These are phyloP conservation scores for Tamias sibiricus DNA, from an alignment of 2,113 vertebrate species.

Conservation along the genomic window DNA sequence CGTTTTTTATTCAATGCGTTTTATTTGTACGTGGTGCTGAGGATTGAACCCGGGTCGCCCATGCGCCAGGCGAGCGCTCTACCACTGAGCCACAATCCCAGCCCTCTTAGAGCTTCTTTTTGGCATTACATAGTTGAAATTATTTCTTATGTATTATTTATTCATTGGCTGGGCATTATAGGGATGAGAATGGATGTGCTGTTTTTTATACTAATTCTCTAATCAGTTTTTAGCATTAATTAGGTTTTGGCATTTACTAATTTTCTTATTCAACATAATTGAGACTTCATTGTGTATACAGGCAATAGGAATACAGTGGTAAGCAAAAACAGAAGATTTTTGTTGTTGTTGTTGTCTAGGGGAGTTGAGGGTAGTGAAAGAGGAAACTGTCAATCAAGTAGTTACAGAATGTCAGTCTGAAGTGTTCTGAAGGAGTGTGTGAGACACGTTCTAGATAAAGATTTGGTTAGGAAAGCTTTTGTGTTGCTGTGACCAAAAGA, in stretches of 20 bases:
- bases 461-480: background rate
- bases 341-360: too few species aligned
- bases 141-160: background rate
- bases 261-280: background rate
- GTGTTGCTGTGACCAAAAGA: too few species aligned
- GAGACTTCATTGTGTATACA: background rate
- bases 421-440: background rate
- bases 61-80: too few species aligned
- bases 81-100: too few species aligned
- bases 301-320: background rate
- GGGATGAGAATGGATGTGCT: background rate
- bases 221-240: background rate
- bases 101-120: background rate
- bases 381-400: background rate
- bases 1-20: too few species aligned
- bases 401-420: background rate
- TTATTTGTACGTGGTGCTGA: too few species aligned
- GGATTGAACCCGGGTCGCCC: too few species aligned
- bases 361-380: background rate
- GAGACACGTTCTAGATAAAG: background rate
- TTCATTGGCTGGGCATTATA: background rate
- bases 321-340: background rate
- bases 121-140: background rate
- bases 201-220: background rate
- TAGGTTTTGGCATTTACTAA: background rate